These are phyloP conservation scores for Epinephelus malabaricus DNA, from an alignment of 2,797 vertebrate genomes.

Conservation along the genomic window DNA sequence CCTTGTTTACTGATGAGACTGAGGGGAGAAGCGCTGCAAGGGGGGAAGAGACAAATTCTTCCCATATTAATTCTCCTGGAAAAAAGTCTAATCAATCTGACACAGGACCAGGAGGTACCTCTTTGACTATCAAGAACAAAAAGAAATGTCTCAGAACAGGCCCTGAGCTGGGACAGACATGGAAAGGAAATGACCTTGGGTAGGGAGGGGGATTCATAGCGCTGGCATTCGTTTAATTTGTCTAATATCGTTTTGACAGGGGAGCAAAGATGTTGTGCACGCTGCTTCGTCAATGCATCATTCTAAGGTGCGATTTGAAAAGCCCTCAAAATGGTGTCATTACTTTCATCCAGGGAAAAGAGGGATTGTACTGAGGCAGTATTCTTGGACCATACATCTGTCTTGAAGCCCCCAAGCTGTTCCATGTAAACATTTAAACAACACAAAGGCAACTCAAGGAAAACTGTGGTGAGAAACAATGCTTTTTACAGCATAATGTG, in stretches of 20 bases:
- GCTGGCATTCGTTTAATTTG: slow-evolving; percentile 67
- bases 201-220: slow-evolving; percentile 37
- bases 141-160: slow-evolving; percentile 64
- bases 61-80: slow-evolving; percentile 81
- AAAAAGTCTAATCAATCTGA: slow-evolving; percentile 84
- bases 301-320: slow-evolving; percentile 56
- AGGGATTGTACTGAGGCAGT: slow-evolving; percentile 66
- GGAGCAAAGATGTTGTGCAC: slow-evolving; percentile 51
- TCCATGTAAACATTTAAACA: slow-evolving; percentile 89
- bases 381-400: slow-evolving; percentile 80
- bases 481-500: slow-evolving; percentile 82
- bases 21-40: slow-evolving; percentile 65
- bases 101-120: slow-evolving; percentile 70
- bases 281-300: slow-evolving; percentile 55
- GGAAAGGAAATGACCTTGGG: slow-evolving; percentile 73
- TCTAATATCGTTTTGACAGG: slow-evolving; percentile 67
- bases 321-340: slow-evolving; percentile 69
- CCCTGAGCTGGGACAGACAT: slow-evolving; percentile 61
- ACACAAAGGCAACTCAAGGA: slow-evolving; percentile 83
- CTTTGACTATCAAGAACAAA: slow-evolving; percentile 67
- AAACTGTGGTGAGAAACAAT: slow-evolving; percentile 82
- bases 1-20: slow-evolving; percentile 83
- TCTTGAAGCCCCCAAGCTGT: slow-evolving; percentile 83
- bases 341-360: slow-evolving; percentile 64
- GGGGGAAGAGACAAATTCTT: slow-evolving; percentile 73